Conservation (phyloP, 2,888 invertebrate genomes). For the Rhagophthalmus giganteus region DNA sequence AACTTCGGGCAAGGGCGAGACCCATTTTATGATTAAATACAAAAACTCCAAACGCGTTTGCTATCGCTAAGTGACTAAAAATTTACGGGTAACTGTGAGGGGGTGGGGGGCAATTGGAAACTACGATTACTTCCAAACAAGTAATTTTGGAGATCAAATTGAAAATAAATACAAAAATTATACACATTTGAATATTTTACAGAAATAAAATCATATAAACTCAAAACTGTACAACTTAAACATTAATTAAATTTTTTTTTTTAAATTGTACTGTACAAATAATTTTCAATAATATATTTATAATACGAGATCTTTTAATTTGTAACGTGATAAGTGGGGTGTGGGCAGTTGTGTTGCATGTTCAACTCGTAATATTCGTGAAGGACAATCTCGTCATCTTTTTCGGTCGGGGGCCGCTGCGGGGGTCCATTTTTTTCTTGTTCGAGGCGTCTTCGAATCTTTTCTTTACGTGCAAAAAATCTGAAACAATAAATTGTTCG, state of each 20-base stretch:
- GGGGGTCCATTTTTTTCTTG: conserved; percentile 56
- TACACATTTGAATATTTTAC: conserved; percentile 30
- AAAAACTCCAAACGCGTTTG: neutral
- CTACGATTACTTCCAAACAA: conserved; percentile 19
- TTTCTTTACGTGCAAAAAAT: conserved; percentile 70
- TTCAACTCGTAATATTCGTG: conserved; percentile 25
- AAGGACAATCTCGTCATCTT: conserved; percentile 53
- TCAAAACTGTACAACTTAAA: conserved; percentile 32
- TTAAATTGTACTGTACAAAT: conserved; percentile 32
- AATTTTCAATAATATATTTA: conserved; percentile 28
- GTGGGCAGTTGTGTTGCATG: conserved; percentile 11
- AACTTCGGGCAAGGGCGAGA: too few relatives aligned
- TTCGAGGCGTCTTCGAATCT: conserved; percentile 54
- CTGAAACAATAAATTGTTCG: conserved; percentile 58
- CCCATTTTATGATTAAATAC: too few relatives aligned
- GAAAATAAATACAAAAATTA: conserved; percentile 45
- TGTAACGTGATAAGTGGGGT: conserved; percentile 28
- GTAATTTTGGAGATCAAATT: conserved; percentile 39
- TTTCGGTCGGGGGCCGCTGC: conserved; percentile 52
- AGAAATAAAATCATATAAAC: conserved; percentile 34
- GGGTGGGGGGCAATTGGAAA: conserved; percentile 20
- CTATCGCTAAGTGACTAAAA: neutral
- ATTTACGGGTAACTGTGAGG: conserved; percentile 24
- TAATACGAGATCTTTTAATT: conserved; percentile 32
- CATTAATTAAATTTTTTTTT: conserved; percentile 20